phyloP scores from a whole-genome alignment of 1,140 invertebrate genomes.

The Drosophila simulans region DNA sequence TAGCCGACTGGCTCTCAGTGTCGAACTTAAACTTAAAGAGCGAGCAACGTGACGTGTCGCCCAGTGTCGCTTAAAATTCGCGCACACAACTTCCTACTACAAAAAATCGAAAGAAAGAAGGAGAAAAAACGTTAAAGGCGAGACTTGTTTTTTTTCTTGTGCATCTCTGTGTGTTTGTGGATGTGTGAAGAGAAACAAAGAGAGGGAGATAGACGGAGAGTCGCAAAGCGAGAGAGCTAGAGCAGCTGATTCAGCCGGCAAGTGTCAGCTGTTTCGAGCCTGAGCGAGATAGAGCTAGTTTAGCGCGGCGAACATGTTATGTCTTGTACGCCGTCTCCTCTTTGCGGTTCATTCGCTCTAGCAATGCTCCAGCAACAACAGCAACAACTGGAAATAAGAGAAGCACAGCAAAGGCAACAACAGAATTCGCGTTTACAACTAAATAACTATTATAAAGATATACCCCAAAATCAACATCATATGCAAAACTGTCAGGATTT shows the following conservation, averaged over 20 bases:
- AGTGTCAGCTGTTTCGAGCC: slow-evolving; percentile 66
- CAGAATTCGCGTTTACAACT: slow-evolving; percentile 1
- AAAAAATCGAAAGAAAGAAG: slow-evolving; percentile 21
- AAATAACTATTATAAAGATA: not conserved
- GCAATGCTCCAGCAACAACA: slow-evolving; percentile 41
- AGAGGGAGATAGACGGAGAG: slow-evolving; percentile 3
- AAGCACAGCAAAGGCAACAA: slow-evolving; percentile 13
- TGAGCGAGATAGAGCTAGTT: slow-evolving; percentile 5
- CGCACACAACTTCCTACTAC: slow-evolving; percentile 72
- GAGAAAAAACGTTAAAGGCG: slow-evolving; percentile 17
- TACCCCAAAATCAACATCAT: not conserved
- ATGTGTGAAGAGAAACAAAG: slow-evolving; percentile 9
- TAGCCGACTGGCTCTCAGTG: slow-evolving; percentile 75
- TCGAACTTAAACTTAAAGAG: slow-evolving; percentile 82
- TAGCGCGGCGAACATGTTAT: slow-evolving; percentile 26
- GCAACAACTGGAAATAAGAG: slow-evolving; percentile 10
- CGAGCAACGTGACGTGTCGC: slow-evolving; percentile 80
- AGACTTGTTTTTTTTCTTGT: slow-evolving; percentile 44
- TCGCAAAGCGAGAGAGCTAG: slow-evolving; percentile 17
- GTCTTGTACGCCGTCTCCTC: slow-evolving; percentile 29
- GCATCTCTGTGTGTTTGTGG: slow-evolving; percentile 27
- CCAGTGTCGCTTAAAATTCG: slow-evolving; percentile 70
- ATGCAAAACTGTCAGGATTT: not conserved
- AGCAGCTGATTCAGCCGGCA: slow-evolving; percentile 79
- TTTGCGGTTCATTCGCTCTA: slow-evolving; percentile 37